phyloP scores from a whole-genome alignment of 2,113 vertebrate species.

The Corythoichthys haematopterus region DNA sequence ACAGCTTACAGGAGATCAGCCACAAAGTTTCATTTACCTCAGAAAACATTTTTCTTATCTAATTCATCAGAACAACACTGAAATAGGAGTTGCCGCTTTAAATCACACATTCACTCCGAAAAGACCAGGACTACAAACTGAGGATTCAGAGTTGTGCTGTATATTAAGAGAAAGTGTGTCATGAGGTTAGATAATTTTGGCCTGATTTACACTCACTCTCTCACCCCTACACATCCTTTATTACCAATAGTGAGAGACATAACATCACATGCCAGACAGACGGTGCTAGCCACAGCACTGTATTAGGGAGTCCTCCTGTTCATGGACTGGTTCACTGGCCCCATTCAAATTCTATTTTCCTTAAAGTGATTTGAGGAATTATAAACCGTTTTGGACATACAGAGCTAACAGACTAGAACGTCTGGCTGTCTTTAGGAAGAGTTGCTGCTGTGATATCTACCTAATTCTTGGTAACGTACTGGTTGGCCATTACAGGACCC shows the following conservation, averaged over 20 bases:
- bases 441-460: conserved; percentile 9
- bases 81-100: conserved; percentile 17
- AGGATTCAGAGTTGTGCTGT: conserved; percentile 17
- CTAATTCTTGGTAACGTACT: conserved; percentile 24
- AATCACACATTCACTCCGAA: conserved; percentile 43
- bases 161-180: conserved; percentile 51
- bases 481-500: conserved; percentile 4
- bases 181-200: conserved; percentile 42
- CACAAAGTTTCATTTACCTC: conserved; percentile 25
- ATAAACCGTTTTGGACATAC: conserved; percentile 25
- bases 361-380: conserved; percentile 5
- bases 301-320: conserved; percentile 46
- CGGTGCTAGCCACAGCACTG: conserved; percentile 54
- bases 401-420: conserved; percentile 24
- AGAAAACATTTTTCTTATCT: conserved; percentile 24
- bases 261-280: conserved; percentile 45
- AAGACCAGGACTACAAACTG: conserved; percentile 19
- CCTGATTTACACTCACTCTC: conserved; percentile 52
- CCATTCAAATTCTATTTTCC: conserved; percentile 38
- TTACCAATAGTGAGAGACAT: conserved; percentile 14
- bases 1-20: conserved; percentile 23
- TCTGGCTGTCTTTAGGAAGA: conserved; percentile 2
- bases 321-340: conserved; percentile 44
- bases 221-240: conserved; percentile 16
- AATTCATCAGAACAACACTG: background rate